Base-by-base conservation (phyloP, 64 coral and sea anemone species). In the Pocillopora damicornis region DNA sequence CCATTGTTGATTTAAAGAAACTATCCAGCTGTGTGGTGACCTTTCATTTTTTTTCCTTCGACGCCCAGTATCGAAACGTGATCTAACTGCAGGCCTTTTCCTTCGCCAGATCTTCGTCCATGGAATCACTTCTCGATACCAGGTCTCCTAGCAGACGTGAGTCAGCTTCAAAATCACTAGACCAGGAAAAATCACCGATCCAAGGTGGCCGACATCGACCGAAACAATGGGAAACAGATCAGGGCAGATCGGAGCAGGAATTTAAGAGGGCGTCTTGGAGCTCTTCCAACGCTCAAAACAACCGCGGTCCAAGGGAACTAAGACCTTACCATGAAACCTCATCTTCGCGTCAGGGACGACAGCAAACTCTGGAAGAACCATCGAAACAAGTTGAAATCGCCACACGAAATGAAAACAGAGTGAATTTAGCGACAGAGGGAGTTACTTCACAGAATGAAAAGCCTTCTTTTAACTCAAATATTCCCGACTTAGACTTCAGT, bases 121-220 rank as follows among this genome's bases (percentile, higher is more conserved):
- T 85, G 81, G 81, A 85, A 72, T 85, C 81, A 12, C 81, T 83
- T 45, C 80, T 85, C 11, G 64, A 85, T 1, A 72, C 37, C 22
- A 63, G 65, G 71, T 37, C 26, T 23, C 45, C 74, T 34, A 34
- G 38, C 12, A 60, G 42, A 89, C 38, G 15, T 9, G 36, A 58
- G 58, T 20, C 67, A 11, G 11, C 67, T 23, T 71, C n/a, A 8
- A 1, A 8, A 23, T 71, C 67, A n/a, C 42, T 11, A 78, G 64
- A 59, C 9, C 35, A 65, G 10, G 60, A 45, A 9, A 15, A 22
- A 20, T 22, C 37, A n/a, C 15, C 76, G n/a, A 18, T 51, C 20
- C 18, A 11, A 14, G 60, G 10, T 13, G 57, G 59, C 38, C 58
- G 17, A 13, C 13, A 22, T 30, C 22, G 56, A 79, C 5, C 56